phyloP scores from a whole-genome alignment of 2,113 vertebrate genomes.

The Platycercus adscitus region DNA sequence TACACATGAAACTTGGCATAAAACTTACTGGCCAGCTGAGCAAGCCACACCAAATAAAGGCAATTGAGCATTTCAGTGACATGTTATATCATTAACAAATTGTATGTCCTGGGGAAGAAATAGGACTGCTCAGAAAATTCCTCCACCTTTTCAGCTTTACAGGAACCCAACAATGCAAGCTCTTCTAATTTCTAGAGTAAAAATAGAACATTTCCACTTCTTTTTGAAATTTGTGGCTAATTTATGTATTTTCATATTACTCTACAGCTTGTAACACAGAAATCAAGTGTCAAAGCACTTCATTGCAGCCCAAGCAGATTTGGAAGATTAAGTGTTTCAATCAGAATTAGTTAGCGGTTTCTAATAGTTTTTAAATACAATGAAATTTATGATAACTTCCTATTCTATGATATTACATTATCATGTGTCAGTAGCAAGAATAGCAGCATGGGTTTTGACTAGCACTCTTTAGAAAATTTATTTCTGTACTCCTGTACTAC shows the following conservation, averaged over 20 bases:
- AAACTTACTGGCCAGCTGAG: not conserved
- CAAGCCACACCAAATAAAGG: not conserved
- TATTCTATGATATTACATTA: not conserved
- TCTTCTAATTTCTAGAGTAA: not conserved
- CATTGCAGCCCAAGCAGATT: not conserved
- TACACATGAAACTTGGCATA: not conserved
- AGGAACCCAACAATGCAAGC: not conserved
- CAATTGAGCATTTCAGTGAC: not conserved
- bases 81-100: not conserved
- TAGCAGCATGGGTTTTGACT: fast-evolving
- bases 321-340: not conserved
- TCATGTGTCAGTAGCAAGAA: not conserved
- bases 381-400: not conserved
- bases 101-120: not conserved
- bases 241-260: not conserved
- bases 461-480: not conserved
- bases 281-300: not conserved
- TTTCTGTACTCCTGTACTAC: not conserved
- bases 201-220: not conserved
- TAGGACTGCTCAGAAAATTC: not conserved
- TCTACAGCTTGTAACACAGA: not conserved
- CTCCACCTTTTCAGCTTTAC: not conserved
- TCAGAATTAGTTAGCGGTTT: not conserved
- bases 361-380: not conserved
- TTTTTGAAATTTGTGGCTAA: not conserved